Percentiles rank a stretch among this genome's conserved stretches.
These are phyloP conservation scores for Dicrostonyx torquatus DNA, from an alignment of 2,797 vertebrate genomes.

Conservation along the genomic window DNA sequence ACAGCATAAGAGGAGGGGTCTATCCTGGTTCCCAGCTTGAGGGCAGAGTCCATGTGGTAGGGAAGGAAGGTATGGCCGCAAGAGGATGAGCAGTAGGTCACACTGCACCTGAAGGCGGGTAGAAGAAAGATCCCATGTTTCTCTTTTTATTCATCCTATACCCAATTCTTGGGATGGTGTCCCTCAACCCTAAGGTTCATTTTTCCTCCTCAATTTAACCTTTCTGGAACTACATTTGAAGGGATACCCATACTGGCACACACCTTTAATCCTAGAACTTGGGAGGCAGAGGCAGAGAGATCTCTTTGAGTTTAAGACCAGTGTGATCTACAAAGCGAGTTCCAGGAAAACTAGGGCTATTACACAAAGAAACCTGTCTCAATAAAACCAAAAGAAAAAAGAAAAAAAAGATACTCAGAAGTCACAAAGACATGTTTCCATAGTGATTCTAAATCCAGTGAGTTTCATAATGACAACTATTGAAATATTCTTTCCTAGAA, in stretches of 20 bases:
- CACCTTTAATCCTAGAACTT: no score
- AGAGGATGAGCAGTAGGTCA: background rate
- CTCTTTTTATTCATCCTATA: no score
- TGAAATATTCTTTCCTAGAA: background rate
- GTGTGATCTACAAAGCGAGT: no score
- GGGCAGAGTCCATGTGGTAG: background rate
- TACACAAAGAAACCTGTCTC: no score
- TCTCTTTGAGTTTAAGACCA: no score
- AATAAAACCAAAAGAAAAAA: no score
- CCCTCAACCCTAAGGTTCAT: no score
- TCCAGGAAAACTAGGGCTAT: no score
- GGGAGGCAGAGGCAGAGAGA: no score
- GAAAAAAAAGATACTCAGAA: background rate
- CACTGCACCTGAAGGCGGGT: background rate
- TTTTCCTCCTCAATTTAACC: background rate
- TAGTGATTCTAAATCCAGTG: background rate
- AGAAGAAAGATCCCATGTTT: background rate
- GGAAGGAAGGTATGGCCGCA: background rate
- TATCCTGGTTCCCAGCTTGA: background rate
- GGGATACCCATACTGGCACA: background rate
- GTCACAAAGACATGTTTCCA: background rate
- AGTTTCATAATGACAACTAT: background rate
- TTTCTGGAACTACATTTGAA: background rate
- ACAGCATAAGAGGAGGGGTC: fast-evolving
- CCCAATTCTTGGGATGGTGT: background rate